These are phyloP conservation scores for Drosophila saltans DNA, from an alignment of 1,140 invertebrate species.

Conservation along the genomic window DNA sequence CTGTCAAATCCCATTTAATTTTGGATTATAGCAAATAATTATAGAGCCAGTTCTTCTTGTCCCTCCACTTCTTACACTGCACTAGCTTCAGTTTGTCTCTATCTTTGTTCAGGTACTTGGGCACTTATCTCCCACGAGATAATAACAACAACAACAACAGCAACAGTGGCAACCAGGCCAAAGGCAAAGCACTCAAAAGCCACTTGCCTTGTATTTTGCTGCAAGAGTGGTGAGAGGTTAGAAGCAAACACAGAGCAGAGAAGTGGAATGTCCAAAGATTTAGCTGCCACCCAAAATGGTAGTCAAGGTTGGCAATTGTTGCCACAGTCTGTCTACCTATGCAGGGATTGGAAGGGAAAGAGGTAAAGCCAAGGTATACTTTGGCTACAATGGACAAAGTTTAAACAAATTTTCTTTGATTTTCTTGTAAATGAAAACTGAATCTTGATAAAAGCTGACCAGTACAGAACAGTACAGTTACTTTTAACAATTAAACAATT, in stretches of 20 bases:
- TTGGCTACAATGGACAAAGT: neutral
- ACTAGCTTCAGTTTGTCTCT: slow-evolving; percentile 22
- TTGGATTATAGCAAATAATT: slow-evolving; percentile 79
- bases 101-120: neutral
- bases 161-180: slow-evolving; percentile 21
- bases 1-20: slow-evolving; percentile 78
- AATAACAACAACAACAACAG: slow-evolving; percentile 50
- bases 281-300: slow-evolving; percentile 45
- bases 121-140: slow-evolving; percentile 57
- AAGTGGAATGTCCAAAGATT: slow-evolving; percentile 12
- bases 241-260: slow-evolving; percentile 10
- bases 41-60: slow-evolving; percentile 27
- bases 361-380: neutral
- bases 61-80: neutral
- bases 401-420: neutral
- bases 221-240: slow-evolving; percentile 34
- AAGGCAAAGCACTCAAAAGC: slow-evolving; percentile 59
- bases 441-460: neutral
- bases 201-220: slow-evolving; percentile 46
- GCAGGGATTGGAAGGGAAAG: neutral
- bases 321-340: slow-evolving; percentile 31
- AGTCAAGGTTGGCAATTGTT: slow-evolving; percentile 76
- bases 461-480: neutral
- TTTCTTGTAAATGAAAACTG: neutral
- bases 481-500: neutral